phyloP scores from a whole-genome alignment of 92 coral and sea anemone species.

The Zoanthus sociatus region DNA sequence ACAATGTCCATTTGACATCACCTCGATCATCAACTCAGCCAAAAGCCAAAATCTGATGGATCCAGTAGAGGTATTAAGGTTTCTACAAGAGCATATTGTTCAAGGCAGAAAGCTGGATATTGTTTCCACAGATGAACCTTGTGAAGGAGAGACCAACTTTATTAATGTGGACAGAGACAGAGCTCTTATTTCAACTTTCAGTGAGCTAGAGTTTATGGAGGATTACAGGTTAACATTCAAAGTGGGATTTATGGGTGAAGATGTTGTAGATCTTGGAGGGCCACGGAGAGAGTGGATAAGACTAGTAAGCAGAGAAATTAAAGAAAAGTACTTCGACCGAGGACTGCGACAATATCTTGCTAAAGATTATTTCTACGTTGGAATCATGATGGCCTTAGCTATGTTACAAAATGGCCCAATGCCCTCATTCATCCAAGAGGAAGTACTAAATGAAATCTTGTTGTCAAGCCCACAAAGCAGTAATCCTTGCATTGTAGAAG shows the following conservation, averaged over 20 bases:
- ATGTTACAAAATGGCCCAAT: neutral
- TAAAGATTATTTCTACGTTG: neutral
- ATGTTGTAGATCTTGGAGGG: slow-evolving; percentile 72
- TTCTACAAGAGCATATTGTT: neutral
- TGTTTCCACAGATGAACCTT: neutral
- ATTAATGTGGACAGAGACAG: neutral
- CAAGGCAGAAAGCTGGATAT: neutral
- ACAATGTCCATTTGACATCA: neutral
- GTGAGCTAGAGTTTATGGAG: neutral
- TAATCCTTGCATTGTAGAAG: neutral
- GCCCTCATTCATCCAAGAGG: neutral
- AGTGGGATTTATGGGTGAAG: slow-evolving; percentile 76
- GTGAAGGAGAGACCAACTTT: neutral
- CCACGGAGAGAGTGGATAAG: slow-evolving; percentile 48
- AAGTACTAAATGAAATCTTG: neutral
- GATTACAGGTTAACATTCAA: neutral
- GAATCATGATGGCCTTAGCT: neutral
- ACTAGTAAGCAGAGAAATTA: neutral
- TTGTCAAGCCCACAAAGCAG: neutral
- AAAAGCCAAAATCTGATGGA: neutral
- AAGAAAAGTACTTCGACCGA: neutral
- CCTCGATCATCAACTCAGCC: neutral
- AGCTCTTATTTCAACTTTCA: neutral
- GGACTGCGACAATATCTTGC: neutral
- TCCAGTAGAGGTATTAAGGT: neutral